These are phyloP conservation scores for Metalampra italica DNA, from an alignment of 2,888 invertebrate genomes.

Conservation along the genomic window DNA sequence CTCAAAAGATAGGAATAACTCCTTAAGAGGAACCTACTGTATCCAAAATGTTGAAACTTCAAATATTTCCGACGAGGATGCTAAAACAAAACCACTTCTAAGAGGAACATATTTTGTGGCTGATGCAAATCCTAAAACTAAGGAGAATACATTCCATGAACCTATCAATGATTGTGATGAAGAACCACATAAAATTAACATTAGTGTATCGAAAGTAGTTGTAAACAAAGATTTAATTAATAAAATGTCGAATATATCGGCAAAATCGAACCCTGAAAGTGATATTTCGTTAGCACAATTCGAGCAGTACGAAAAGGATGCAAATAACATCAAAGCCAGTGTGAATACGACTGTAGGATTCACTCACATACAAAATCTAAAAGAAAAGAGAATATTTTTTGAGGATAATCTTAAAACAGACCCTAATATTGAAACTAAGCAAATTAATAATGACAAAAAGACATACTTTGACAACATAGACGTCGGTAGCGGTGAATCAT, in stretches of 20 bases:
- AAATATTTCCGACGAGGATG: too few relatives aligned
- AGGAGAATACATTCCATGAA: background rate
- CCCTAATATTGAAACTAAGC: background rate
- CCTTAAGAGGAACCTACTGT: background rate
- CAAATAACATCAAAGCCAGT: slow-evolving; percentile 21
- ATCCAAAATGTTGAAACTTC: background rate
- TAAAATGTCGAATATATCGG: background rate
- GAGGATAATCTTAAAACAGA: slow-evolving; percentile 21
- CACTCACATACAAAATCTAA: slow-evolving; percentile 31
- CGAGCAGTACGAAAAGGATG: slow-evolving; percentile 48
- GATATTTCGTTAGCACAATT: slow-evolving; percentile 52
- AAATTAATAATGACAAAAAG: slow-evolving; percentile 26
- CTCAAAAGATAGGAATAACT: background rate
- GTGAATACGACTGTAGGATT: slow-evolving; percentile 22
- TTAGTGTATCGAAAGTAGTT: too few relatives aligned
- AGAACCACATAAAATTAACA: too few relatives aligned
- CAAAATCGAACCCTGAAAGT: slow-evolving; percentile 17
- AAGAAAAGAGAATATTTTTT: slow-evolving; percentile 43
- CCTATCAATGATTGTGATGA: too few relatives aligned
- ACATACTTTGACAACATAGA: slow-evolving; percentile 43
- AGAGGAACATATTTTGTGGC: slow-evolving; percentile 1
- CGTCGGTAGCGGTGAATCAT: background rate
- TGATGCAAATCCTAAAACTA: background rate
- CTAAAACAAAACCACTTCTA: too few relatives aligned
- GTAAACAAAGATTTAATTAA: too few relatives aligned